A percentile compares a stretch with the other conserved stretches of the same genome.
Conservation (phyloP, 2,888 invertebrate genomes). For the Pegoplata infirma region DNA sequence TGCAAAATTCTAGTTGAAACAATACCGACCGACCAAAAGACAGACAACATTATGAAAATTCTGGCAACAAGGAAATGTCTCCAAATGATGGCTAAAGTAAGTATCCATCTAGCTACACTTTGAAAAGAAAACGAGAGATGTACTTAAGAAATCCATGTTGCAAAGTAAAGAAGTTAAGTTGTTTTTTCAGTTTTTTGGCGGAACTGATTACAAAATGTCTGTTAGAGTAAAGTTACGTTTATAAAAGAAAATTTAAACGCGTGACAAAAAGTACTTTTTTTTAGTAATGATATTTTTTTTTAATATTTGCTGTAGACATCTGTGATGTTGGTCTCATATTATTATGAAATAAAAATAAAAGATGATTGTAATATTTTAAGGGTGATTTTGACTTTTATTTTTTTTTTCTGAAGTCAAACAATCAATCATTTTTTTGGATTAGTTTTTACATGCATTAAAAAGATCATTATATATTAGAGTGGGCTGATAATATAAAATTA, state of each 20-base stretch:
- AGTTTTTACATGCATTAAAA: conserved; percentile 1
- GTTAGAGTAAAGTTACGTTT: conserved; percentile 35
- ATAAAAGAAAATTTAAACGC: conserved; percentile 37
- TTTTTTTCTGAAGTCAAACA: conserved; percentile 46
- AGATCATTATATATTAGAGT: conserved; percentile 19
- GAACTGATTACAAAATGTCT: conserved; percentile 57
- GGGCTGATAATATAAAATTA: too few species aligned
- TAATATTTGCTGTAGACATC: conserved; percentile 48
- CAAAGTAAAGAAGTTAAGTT: conserved; percentile 53
- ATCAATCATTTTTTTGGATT: conserved; percentile 56
- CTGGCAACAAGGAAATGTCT: conserved; percentile 41
- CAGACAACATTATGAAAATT: conserved; percentile 27
- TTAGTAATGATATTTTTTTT: background rate
- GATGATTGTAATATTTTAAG: conserved; percentile 33
- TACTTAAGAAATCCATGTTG: conserved; percentile 39
- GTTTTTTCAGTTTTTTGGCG: conserved; percentile 38
- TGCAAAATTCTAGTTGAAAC: conserved; percentile 29
- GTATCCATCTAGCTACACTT: conserved; percentile 8
- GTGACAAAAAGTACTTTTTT: conserved; percentile 53
- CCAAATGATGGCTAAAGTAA: conserved; percentile 36
- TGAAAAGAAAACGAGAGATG: background rate
- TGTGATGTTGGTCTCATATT: conserved; percentile 38
- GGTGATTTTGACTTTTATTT: conserved; percentile 48
- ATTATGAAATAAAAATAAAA: conserved; percentile 8
- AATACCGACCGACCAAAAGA: conserved; percentile 52